Percentiles rank a stretch among this genome's conserved stretches.
Evolutionary conservation across 2,113 vertebrate genomes (phyloP).

Genomic region (Brachirus orientalis): DNA sequence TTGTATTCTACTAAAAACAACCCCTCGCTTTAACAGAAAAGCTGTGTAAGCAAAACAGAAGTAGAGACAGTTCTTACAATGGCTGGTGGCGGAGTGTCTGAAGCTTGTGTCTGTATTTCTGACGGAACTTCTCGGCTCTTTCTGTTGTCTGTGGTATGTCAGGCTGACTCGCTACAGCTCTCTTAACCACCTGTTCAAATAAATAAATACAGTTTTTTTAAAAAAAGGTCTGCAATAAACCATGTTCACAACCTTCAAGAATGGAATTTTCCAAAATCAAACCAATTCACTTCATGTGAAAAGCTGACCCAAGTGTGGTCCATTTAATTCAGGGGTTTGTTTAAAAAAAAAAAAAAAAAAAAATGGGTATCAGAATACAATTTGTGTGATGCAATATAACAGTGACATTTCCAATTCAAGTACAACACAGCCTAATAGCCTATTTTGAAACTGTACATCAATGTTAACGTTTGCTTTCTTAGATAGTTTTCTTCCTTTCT

Average conservation of each 20-base stretch:
- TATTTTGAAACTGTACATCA: no score
- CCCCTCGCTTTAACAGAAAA: neutral
- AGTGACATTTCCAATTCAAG: no score
- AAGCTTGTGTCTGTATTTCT: conserved; percentile 95
- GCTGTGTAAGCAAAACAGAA: neutral
- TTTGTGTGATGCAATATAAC: no score
- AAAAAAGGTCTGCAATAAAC: neutral
- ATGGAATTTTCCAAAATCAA: neutral
- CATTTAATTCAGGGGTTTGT: no score
- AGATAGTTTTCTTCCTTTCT: no score
- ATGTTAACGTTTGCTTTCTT: no score
- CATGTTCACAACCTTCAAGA: neutral
- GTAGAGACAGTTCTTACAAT: conserved; percentile 83
- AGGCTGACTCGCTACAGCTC: conserved; percentile 93
- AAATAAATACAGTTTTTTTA: neutral
- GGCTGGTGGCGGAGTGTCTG: conserved; percentile 94
- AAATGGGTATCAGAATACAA: no score
- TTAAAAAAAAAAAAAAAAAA: no score
- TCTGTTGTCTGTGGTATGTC: conserved; percentile 84
- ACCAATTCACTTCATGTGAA: neutral
- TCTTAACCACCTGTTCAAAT: conserved; percentile 89
- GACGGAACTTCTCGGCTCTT: conserved; percentile 93
- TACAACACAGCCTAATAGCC: no score
- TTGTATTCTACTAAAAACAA: conserved; percentile 33
- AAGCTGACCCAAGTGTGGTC: neutral